phyloP scores from a whole-genome alignment of 1,140 invertebrate genomes.

The Sycophaga agraensis region DNA sequence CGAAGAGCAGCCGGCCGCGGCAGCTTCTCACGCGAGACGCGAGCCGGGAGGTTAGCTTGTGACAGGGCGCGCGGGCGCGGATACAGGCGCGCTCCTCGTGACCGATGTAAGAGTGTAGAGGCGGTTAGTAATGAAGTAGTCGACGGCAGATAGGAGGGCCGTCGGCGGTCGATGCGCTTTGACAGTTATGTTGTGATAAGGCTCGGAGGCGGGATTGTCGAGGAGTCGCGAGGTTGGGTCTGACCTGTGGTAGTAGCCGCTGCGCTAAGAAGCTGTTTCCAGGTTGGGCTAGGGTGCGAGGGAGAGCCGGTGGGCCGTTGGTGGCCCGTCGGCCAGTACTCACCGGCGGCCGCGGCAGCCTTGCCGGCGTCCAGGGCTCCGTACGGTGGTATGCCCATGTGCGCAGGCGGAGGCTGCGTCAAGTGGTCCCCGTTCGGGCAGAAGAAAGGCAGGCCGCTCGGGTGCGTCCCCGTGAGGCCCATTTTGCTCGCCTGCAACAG shows the following conservation, averaged over 20 bases:
- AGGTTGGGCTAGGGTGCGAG: constrained; percentile 52
- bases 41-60: no score
- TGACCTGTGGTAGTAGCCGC: constrained; percentile 62
- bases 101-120: no score
- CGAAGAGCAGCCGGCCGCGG: no score
- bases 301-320: constrained; percentile 33
- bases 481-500: constrained; percentile 85
- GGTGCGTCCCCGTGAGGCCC: constrained; percentile 71
- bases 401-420: constrained; percentile 90
- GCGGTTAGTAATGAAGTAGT: neutral
- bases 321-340: constrained; percentile 52
- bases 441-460: constrained; percentile 79
- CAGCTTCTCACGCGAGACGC: no score
- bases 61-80: no score
- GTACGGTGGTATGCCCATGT: constrained; percentile 95
- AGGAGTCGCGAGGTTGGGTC: constrained; percentile 12
- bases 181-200: no score
- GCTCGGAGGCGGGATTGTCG: no score
- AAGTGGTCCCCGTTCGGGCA: constrained; percentile 83
- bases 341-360: constrained; percentile 58
- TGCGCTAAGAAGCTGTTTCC: constrained; percentile 60
- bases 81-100: no score
- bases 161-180: neutral
- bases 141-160: neutral
- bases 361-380: constrained; percentile 76